A percentile compares a stretch with the other conserved stretches of the same genome.
Evolutionary conservation across 1,140 invertebrate genomes (phyloP).

Genomic region (Trypoxylus dichotomus): DNA sequence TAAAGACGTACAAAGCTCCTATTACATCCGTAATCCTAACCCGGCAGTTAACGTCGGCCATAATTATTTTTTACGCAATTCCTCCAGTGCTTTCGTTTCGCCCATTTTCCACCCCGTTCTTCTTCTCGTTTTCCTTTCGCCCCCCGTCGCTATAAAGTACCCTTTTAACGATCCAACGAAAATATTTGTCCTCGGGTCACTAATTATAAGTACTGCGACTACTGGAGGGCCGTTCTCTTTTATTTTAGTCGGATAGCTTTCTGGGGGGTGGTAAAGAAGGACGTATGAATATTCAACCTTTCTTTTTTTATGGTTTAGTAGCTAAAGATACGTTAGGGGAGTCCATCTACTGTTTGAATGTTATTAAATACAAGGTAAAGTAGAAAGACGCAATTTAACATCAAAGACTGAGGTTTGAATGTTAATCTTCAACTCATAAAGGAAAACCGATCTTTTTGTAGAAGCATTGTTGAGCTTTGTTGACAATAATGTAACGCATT

Average conservation of each 20-base stretch:
- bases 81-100: neutral
- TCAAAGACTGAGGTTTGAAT: too few species aligned
- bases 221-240: neutral
- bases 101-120: neutral
- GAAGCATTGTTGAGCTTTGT: too few species aligned
- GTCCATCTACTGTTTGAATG: too few species aligned
- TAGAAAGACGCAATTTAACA: too few species aligned
- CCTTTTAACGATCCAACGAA: constrained; percentile 2
- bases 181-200: constrained; percentile 5
- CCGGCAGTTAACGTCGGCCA: neutral
- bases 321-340: too few species aligned
- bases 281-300: too few species aligned
- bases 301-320: too few species aligned
- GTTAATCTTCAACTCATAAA: too few species aligned
- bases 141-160: neutral
- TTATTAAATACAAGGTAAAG: too few species aligned
- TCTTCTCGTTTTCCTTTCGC: neutral
- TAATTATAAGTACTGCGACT: neutral
- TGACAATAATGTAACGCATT: too few species aligned
- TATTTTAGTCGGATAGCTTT: neutral
- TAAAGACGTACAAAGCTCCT: neutral
- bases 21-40: constrained; percentile 6
- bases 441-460: too few species aligned
- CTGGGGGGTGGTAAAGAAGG: too few species aligned
- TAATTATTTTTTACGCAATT: constrained; percentile 1